Evolutionary conservation across 2,113 vertebrate genomes (phyloP).

Genomic region (Xiphophorus couchianus): DNA sequence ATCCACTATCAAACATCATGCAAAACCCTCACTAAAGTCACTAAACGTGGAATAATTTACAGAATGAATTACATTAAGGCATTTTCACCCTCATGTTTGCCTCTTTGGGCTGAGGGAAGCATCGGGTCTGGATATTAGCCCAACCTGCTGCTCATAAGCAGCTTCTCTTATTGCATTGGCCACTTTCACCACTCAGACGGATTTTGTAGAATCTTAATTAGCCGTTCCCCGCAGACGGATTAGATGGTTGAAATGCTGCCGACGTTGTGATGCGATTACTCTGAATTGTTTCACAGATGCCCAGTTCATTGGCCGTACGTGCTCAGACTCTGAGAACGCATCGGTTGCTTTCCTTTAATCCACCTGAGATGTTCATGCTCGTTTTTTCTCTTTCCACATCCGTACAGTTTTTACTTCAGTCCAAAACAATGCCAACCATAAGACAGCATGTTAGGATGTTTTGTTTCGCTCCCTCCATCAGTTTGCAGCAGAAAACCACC

Average conservation of each 20-base stretch:
- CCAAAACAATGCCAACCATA: not conserved
- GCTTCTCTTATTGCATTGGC: too few species aligned
- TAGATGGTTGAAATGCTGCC: not conserved
- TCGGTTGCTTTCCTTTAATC: not conserved
- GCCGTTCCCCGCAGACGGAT: not conserved
- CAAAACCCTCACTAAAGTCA: too few species aligned
- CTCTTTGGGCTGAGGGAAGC: too few species aligned
- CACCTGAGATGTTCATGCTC: not conserved
- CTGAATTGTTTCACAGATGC: not conserved
- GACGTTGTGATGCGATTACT: not conserved
- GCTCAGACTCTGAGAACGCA: not conserved
- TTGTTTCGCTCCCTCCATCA: not conserved
- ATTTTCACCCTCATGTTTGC: too few species aligned
- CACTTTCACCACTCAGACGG: too few species aligned
- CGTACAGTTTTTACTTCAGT: not conserved
- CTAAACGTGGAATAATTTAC: too few species aligned
- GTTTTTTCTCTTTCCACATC: not conserved
- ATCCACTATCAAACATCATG: too few species aligned
- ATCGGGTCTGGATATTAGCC: too few species aligned
- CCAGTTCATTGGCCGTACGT: not conserved
- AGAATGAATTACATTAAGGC: too few species aligned
- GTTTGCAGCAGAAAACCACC: not conserved
- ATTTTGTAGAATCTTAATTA: not conserved
- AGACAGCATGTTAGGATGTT: not conserved
- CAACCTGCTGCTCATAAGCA: too few species aligned